Evolutionary conservation across 2,797 vertebrate species (phyloP).

Genomic region (Gymnoscopelus microlampas): DNA sequence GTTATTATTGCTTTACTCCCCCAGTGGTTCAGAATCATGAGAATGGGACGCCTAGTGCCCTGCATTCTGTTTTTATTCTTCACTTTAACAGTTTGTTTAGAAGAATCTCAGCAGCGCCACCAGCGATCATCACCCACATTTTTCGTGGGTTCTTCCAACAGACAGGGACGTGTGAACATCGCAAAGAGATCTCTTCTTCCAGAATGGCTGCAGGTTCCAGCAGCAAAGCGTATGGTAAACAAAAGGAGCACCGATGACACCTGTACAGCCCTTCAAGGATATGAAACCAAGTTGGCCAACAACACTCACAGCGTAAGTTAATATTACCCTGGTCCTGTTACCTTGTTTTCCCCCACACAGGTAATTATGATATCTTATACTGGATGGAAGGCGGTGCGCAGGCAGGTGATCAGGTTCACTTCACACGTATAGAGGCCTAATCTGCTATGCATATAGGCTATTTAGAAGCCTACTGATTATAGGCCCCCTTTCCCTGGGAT

Average conservation of each 20-base stretch:
- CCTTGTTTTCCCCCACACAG: constrained; percentile 21
- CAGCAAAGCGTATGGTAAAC: constrained; percentile 40
- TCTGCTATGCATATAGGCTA: constrained; percentile 4
- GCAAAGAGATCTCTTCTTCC: constrained; percentile 59
- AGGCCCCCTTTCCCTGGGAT: constrained; percentile 3
- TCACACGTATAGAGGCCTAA: constrained; percentile 39
- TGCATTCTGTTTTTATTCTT: constrained; percentile 56
- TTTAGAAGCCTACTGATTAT: background rate
- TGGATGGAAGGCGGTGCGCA: constrained; percentile 50
- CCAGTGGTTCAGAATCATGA: constrained; percentile 24
- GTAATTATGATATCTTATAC: constrained; percentile 28
- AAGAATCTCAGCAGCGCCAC: constrained; percentile 62
- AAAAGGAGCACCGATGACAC: constrained; percentile 71
- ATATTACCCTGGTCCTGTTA: constrained; percentile 50
- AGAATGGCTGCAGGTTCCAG: constrained; percentile 42
- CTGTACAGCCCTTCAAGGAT: constrained; percentile 77
- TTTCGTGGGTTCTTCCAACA: constrained; percentile 50
- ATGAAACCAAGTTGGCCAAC: constrained; percentile 77
- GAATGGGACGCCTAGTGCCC: constrained; percentile 68
- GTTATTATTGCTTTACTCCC: constrained; percentile 13
- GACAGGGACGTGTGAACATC: constrained; percentile 44
- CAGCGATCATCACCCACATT: constrained; percentile 29
- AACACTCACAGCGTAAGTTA: constrained; percentile 91
- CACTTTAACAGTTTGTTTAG: constrained; percentile 57
- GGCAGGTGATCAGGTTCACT: constrained; percentile 36